Percentiles rank a stretch among this genome's conserved stretches.
These are phyloP conservation scores for Euschistus heros DNA, from an alignment of 1,140 invertebrate species.

Conservation along the genomic window DNA sequence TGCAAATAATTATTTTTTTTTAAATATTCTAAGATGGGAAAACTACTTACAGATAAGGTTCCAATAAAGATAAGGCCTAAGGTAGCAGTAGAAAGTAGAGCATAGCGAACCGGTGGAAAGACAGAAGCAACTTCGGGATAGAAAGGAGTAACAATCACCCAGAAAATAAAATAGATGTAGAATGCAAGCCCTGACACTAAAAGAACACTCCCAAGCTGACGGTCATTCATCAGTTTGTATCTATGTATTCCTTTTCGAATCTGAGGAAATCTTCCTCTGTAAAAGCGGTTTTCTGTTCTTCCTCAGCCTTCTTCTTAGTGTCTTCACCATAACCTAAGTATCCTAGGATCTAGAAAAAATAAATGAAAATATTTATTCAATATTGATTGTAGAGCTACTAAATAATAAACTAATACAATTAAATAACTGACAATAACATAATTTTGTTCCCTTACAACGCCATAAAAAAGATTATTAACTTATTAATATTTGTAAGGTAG, in stretches of 20 bases:
- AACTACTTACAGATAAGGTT: slow-evolving; percentile 25
- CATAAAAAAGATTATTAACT: not conserved
- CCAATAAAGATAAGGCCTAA: slow-evolving; percentile 22
- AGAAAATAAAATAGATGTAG: slow-evolving; percentile 52
- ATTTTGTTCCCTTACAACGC: not conserved
- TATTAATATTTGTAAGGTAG: not conserved
- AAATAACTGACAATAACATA: not conserved
- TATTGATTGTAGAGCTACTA: not conserved
- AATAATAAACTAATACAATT: no score
- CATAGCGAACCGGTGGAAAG: slow-evolving; percentile 44
- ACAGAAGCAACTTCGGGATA: slow-evolving; percentile 27
- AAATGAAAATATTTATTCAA: not conserved
- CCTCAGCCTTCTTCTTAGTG: slow-evolving; percentile 30
- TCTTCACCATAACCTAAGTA: not conserved
- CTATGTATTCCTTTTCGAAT: slow-evolving; percentile 40
- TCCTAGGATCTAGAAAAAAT: not conserved
- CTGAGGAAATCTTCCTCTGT: slow-evolving; percentile 43
- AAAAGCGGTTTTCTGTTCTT: slow-evolving; percentile 35
- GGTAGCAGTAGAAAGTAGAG: slow-evolving; percentile 16
- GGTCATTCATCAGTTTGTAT: slow-evolving; percentile 30
- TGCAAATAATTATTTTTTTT: no score
- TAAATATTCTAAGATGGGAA: no score
- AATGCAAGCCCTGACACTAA: slow-evolving; percentile 42
- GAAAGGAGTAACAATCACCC: slow-evolving; percentile 56
- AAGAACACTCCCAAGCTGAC: slow-evolving; percentile 42